These are phyloP conservation scores for Himalopsyche tibetana DNA, from an alignment of 2,888 invertebrate genomes.

Conservation along the genomic window DNA sequence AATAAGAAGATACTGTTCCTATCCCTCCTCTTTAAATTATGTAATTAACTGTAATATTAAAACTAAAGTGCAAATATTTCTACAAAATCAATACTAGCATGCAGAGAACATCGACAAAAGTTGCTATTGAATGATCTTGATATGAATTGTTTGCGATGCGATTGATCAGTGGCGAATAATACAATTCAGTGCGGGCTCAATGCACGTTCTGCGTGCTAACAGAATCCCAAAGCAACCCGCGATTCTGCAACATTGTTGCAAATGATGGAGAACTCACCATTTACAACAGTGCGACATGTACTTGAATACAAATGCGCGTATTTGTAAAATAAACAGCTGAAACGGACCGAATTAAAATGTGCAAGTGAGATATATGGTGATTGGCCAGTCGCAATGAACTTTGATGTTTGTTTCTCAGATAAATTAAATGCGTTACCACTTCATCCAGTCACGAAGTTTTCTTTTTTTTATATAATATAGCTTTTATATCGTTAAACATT, in stretches of 20 bases:
- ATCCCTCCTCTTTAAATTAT: too few relatives aligned
- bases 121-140: background rate
- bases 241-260: slow-evolving; percentile 27
- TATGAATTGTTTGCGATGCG: background rate
- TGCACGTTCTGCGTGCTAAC: slow-evolving; percentile 35
- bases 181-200: background rate
- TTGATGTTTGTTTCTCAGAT: background rate
- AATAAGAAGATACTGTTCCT: too few relatives aligned
- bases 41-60: too few relatives aligned
- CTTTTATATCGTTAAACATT: too few relatives aligned
- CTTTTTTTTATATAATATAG: too few relatives aligned
- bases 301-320: slow-evolving; percentile 55
- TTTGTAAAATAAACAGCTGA: slow-evolving; percentile 51
- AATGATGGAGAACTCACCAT: slow-evolving; percentile 28
- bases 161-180: background rate
- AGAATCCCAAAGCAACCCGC: background rate
- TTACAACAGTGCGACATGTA: slow-evolving; percentile 38
- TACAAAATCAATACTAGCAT: too few relatives aligned
- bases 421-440: background rate
- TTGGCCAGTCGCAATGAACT: slow-evolving; percentile 38
- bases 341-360: slow-evolving; percentile 45
- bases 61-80: too few relatives aligned
- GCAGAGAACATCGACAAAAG: too few relatives aligned
- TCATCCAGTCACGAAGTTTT: too few relatives aligned
- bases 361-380: slow-evolving; percentile 43